Base-by-base conservation (phyloP, 2,888 invertebrate species). In the Tolmerus cingulatus region DNA sequence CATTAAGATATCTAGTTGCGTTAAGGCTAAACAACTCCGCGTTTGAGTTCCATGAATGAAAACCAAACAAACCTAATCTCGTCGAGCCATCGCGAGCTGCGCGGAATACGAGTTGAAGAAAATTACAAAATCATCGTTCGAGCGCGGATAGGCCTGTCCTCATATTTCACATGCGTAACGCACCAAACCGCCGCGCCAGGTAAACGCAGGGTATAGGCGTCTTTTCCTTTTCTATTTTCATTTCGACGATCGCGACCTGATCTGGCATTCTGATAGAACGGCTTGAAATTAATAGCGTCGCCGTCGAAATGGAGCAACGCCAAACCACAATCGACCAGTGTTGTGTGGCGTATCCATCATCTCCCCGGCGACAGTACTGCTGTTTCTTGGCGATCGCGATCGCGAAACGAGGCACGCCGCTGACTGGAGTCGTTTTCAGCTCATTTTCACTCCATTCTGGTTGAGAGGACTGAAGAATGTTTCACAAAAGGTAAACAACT, bases 281-380 rank as follows among this genome's bases (percentile, higher is more conserved):
- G 40, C 27, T 74, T 57, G 84, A 84, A 84, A 84, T 84, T 84
- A 84, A 84, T 84, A 84, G 84, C 74, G 84, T 84, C 84, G 84
- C 84, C 66, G 66, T 84, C 34, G 84, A 84, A 84, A 84, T 84
- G 84, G 84, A 66, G 84, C 84, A 84, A 84, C 84, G 66, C 57
- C 40, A 57, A 66, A 66, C 84, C 84, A 84, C 66, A 66, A 66
- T 66, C 66, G 66, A 66, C 66, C 66, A 66, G 66, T 66, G 66
- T 84, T 84, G 84, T 84, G 84, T 40, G 84, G 84, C 66, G 57
- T 84, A 84, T 84, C 84, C 84, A 84, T 84, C 84, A 84, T 84
- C 84, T 66, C 23, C 8, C 19, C 46, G 82, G 84, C 66, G 84
- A 66, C 84, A 84, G 66, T 84, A 37, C 23, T 66, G 34, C 40